Conservation (phyloP, 23 tunicate genomes). For the Ascidia mentula region DNA sequence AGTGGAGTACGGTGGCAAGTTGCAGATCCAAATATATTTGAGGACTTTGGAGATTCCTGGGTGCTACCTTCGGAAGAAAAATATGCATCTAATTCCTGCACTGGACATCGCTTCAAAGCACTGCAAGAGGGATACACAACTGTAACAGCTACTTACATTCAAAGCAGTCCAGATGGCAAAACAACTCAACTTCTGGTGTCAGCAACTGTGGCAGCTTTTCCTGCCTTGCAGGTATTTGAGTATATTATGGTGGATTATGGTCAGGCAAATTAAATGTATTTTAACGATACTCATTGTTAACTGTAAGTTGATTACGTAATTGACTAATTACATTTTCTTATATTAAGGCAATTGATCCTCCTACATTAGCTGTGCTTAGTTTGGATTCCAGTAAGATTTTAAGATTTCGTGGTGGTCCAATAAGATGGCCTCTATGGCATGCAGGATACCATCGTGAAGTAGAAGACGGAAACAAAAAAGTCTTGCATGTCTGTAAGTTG, state of each 20-base stretch:
- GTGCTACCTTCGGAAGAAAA: not conserved
- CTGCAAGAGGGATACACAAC: constrained; percentile 72
- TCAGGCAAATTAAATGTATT: too few species aligned
- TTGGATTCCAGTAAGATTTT: constrained; percentile 54
- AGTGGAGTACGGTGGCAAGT: constrained; percentile 41
- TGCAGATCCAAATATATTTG: constrained; percentile 30
- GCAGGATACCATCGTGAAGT: constrained; percentile 46
- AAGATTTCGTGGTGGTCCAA: constrained; percentile 65
- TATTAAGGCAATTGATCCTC: constrained; percentile 65
- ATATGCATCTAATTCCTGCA: constrained; percentile 29
- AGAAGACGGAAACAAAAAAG: not conserved
- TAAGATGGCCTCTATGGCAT: constrained; percentile 73
- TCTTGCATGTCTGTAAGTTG: constrained; percentile 30
- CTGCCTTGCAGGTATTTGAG: constrained; percentile 51
- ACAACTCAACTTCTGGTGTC: constrained; percentile 34
- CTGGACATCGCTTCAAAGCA: constrained; percentile 49
- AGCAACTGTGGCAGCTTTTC: constrained; percentile 64
- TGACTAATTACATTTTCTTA: not conserved
- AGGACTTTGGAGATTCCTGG: not conserved
- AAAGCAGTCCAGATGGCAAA: not conserved
- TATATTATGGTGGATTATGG: too few species aligned
- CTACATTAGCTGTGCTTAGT: constrained; percentile 42
- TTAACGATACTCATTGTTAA: too few species aligned
- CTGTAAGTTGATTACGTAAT: not conserved
- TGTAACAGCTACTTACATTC: constrained; percentile 35